Conservation (phyloP, 2,113 vertebrate species). For the Spilogale gracilis region DNA sequence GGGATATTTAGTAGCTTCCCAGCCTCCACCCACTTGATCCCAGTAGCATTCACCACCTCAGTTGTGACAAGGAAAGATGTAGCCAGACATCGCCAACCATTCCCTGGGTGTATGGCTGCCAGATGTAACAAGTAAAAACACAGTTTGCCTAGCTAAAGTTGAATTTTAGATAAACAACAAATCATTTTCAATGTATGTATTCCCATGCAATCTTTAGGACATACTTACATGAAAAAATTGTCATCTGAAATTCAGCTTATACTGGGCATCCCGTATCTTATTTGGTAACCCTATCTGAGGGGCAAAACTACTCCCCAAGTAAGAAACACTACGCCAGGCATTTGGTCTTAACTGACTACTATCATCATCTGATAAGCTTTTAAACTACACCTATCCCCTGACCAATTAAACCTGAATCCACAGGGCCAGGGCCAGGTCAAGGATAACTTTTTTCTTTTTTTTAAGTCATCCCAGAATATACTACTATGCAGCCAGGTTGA, state of each 20-base stretch:
- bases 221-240: neutral
- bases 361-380: neutral
- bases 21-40: neutral
- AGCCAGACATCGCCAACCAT: neutral
- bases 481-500: neutral
- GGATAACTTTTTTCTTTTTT: neutral
- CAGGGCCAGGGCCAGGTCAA: neutral
- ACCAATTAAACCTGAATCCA: neutral
- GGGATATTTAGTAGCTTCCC: neutral
- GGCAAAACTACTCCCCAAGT: neutral
- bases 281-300: neutral
- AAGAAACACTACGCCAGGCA: neutral
- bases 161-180: neutral
- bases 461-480: neutral
- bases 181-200: neutral
- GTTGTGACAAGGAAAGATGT: neutral
- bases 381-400: neutral
- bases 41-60: neutral
- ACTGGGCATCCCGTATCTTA: neutral
- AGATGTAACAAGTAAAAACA: neutral
- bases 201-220: neutral
- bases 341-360: neutral
- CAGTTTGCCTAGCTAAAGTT: neutral
- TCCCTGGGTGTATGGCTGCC: neutral
- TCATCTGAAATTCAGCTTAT: neutral